Evolutionary conservation across 2,113 vertebrate species (phyloP), one percentile per base, ranked within the genome.

Genomic region (Nicator chloris): DNA sequence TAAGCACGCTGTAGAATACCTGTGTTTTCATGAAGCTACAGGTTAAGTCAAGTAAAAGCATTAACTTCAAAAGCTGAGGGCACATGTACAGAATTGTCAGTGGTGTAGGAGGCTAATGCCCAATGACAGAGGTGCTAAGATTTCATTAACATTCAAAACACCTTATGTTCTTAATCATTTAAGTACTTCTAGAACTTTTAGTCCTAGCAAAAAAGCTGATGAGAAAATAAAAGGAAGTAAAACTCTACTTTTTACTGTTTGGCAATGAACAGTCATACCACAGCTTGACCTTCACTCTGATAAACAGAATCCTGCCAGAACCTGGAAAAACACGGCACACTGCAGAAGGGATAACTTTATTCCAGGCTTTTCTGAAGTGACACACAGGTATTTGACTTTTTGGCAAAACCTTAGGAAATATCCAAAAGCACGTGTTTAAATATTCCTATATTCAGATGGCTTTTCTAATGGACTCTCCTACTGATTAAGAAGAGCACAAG

Each of bases 191-290:
- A 64, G 53, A 89, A 87, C 50, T 59, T 87, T 50, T 26, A 87
- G 47, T 33, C 27, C 30, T 18, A 77, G 63, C 27, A 77, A 93
- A 91, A 88, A 80, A 72, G 23, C 20, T 77, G 66, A 33, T 10
- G 13, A 77, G 28, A 45, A 90, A 77, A 82, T 31, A 82, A 86
- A 89, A 92, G 85, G 86, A 94, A 94, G 89, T 64, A 93, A 92
- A 95, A 86, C 45, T 76, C 53, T 28, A 3, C 16, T 71, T 82
- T 72, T 75, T 50, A 68, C 50, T 64, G 17, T 57, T 80, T 86
- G 57, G 85, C 75, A 90, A 47, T 49, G 75, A 90, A 53, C 2
- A 4, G 61, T n/a, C 33, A 79, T 5, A 35, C 17, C 47, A 23
- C 27, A 79, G 45, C 6, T 20, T 40, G 45, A 45, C 28, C 40